These are phyloP conservation scores for Uropsilus gracilis DNA, from an alignment of 2,113 vertebrate species.

Conservation along the genomic window DNA sequence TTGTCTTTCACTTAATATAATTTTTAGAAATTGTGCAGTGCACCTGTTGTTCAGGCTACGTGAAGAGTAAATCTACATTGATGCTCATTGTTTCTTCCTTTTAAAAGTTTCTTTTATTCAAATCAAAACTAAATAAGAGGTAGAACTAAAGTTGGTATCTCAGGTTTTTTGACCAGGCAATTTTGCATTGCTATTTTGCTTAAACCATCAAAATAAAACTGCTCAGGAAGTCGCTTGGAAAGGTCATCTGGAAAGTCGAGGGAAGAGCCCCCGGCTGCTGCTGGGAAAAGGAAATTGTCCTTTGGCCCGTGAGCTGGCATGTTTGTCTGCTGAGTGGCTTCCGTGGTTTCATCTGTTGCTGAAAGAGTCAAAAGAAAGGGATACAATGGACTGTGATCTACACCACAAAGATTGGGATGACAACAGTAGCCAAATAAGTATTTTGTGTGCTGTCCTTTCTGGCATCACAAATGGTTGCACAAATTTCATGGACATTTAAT, in stretches of 20 bases:
- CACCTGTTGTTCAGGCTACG: not conserved
- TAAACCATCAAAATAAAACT: conserved; percentile 33
- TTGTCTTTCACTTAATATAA: not conserved
- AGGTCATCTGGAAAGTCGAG: conserved; percentile 51
- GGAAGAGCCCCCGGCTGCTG: conserved; percentile 30
- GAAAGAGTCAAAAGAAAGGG: conserved; percentile 45
- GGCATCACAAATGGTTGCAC: not conserved
- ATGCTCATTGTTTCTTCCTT: not conserved
- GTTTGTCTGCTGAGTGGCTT: conserved; percentile 66
- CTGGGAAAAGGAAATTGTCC: conserved; percentile 73
- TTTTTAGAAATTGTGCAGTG: not conserved
- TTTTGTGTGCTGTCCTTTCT: conserved; percentile 36
- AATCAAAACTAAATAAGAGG: not conserved
- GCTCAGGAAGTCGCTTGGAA: not conserved
- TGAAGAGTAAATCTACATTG: not conserved
- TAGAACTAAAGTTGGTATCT: not conserved
- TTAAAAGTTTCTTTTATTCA: not conserved
- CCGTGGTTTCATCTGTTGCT: conserved; percentile 59
- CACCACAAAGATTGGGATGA: not conserved
- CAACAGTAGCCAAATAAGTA: not conserved
- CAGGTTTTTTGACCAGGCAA: not conserved
- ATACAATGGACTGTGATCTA: conserved; percentile 42
- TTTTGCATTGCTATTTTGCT: conserved; percentile 28
- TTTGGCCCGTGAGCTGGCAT: conserved; percentile 36
- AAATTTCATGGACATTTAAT: not conserved